Conservation (phyloP, 2,888 invertebrate species). For the Hypercompe scribonia region DNA sequence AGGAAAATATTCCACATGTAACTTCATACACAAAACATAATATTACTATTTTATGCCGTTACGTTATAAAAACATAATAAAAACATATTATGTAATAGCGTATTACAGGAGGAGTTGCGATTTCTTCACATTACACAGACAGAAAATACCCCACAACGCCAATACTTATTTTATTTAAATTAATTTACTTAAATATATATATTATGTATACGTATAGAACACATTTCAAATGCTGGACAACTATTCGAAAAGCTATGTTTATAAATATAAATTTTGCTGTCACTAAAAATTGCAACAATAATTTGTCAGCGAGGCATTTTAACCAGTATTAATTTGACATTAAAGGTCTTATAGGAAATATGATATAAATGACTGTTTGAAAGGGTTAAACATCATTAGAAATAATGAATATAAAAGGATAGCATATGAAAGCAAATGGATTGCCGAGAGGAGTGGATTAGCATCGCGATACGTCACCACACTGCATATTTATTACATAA, state of each 20-base stretch:
- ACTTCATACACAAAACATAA: not conserved
- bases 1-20: not conserved
- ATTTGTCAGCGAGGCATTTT: not conserved
- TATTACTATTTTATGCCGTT: not conserved
- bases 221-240: not conserved
- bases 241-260: not conserved
- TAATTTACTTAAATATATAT: not conserved
- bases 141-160: not conserved
- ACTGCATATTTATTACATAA: no score
- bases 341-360: not conserved
- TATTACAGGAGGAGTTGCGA: not conserved
- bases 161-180: not conserved
- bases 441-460: no score
- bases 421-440: no score
- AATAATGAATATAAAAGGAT: no score
- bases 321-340: not conserved
- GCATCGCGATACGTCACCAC: no score
- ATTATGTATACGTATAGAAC: not conserved
- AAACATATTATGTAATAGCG: not conserved
- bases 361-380: not conserved
- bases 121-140: not conserved
- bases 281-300: conserved; percentile 1
- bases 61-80: not conserved
- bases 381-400: not conserved
- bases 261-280: not conserved